phyloP scores from a whole-genome alignment of 2,113 vertebrate species.

The Lycaon pictus region DNA sequence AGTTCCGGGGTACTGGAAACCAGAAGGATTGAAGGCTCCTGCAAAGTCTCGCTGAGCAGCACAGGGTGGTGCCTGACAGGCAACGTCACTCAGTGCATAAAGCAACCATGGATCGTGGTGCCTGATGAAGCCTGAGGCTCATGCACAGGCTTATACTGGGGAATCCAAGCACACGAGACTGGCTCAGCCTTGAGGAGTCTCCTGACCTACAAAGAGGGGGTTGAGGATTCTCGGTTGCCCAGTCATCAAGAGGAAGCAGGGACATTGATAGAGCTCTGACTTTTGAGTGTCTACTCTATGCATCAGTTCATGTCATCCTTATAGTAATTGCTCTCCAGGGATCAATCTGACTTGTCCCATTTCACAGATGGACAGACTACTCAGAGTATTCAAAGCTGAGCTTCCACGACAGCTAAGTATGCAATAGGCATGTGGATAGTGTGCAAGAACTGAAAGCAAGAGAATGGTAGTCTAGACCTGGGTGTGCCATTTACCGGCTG shows the following conservation, averaged over 20 bases:
- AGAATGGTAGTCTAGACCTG: neutral
- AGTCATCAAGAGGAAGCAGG: neutral
- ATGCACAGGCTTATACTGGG: neutral
- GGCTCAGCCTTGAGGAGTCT: neutral
- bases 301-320: neutral
- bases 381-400: neutral
- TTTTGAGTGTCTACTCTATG: neutral
- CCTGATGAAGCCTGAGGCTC: too few relatives aligned
- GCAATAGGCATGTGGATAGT: accelerated
- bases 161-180: neutral
- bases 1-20: accelerated
- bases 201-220: neutral
- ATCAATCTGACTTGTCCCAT: neutral
- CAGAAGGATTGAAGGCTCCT: neutral
- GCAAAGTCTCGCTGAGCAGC: neutral
- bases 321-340: neutral
- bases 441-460: neutral
- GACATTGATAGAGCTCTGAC: neutral
- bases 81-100: neutral
- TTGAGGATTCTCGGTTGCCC: neutral
- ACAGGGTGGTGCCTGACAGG: neutral
- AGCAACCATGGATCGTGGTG: accelerated
- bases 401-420: neutral
- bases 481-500: neutral
- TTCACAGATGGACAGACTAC: neutral